Evolutionary conservation across 1,140 invertebrate species (phyloP), one percentile per base, ranked within the genome.

Genomic region (Rhyzopertha dominica): DNA sequence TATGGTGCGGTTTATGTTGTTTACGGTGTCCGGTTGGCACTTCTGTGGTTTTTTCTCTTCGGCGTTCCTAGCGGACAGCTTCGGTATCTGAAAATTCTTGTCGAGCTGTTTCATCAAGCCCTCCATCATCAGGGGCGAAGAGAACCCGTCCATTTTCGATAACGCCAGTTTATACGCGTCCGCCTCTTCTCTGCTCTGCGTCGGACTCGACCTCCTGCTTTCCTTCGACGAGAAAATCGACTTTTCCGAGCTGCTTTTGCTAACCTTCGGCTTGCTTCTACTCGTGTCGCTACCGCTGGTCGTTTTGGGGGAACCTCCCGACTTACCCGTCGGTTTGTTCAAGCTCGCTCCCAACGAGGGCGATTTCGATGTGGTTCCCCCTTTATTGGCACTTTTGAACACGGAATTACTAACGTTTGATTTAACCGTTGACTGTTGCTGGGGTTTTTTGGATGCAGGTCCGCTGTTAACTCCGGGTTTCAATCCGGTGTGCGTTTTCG

Each of bases 61-160:
- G 9, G 64, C 65, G 0, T 67, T 49, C n/a, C 78, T 59, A 0
- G 79, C 78, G 0, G 82, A 85, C 36, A 89, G 60, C 67, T 90
- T 90, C 0, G 87, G 87, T 58, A 90, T 90, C 70, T 90, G 86
- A 71, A 88, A 90, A 59, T 87, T 89, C 1, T 84, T 86, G 58
- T 89, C 85, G 5, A 89, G 63, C 13, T 84, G 79, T 54, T 87
- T 88, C 29, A 84, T 84, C 12, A 85, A 66, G 10, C 83, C 82
- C 58, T 86, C 84, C 48, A 85, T 80, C 22, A 80, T 69, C 0
- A 74, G 40, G 17, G 73, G 70, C 0, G 71, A 61, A 3, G 70
- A 62, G 14, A 71, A 47, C 5, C 18, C 17, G 29, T 41, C 25
- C 0, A 70, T 59, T 40, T 79, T 71, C 45, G 68, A 76, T 1